Conservation (phyloP, 2,888 invertebrate genomes). For the Microdon myrmicae region DNA sequence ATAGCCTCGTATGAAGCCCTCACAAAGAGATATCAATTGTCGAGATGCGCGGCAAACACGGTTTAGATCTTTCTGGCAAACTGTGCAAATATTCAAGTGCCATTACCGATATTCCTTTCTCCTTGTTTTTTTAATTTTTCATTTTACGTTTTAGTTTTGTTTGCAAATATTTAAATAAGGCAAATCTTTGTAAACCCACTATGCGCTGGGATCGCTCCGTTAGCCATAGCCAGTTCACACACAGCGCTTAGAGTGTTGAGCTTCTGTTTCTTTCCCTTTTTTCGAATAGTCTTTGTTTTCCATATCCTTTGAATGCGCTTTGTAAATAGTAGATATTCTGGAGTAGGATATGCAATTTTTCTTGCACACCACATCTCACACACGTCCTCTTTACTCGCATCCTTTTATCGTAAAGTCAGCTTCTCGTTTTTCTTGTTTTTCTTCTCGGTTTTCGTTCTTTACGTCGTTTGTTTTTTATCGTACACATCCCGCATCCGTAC, state of each 20-base stretch:
- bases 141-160: neutral
- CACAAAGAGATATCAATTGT: conserved; percentile 23
- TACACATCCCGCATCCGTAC: conserved; percentile 18
- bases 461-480: conserved; percentile 25
- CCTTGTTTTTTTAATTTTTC: conserved; percentile 9
- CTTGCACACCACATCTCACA: conserved; percentile 1
- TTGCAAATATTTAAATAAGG: conserved; percentile 15
- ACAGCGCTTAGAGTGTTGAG: no score
- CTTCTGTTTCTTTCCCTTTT: conserved; percentile 3
- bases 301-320: neutral
- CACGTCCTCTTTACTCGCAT: neutral
- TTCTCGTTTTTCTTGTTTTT: no score
- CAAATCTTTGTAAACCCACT: conserved; percentile 21
- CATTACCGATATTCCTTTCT: no score
- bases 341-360: conserved; percentile 11
- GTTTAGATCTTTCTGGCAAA: conserved; percentile 17
- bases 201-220: no score
- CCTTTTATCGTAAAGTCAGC: neutral
- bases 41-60: conserved; percentile 26
- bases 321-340: neutral
- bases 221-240: conserved; percentile 20
- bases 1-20: conserved; percentile 19
- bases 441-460: no score
- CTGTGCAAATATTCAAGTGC: conserved; percentile 6
- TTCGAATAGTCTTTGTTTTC: neutral